Conservation (phyloP, 2,113 vertebrate species). For the Sceloporus undulatus region DNA sequence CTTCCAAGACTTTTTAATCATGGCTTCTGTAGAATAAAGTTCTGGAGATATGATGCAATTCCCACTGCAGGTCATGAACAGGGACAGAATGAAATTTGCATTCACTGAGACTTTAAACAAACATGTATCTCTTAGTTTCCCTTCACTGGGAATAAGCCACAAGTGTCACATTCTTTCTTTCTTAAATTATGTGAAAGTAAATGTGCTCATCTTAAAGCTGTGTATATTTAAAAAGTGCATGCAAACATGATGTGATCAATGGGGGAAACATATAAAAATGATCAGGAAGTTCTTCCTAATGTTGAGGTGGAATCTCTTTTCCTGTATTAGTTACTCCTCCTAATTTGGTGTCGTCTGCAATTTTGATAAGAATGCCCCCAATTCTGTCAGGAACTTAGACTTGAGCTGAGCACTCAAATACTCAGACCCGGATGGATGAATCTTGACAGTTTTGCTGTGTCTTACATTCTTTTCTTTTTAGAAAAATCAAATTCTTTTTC, state of each 20-base stretch:
- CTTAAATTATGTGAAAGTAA: background rate
- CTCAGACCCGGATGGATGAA: no score
- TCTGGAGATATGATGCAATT: background rate
- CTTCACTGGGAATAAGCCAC: background rate
- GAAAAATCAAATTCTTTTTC: no score
- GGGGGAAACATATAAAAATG: background rate
- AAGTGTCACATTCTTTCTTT: background rate
- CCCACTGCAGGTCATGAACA: background rate
- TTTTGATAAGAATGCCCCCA: no score
- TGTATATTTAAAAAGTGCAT: background rate
- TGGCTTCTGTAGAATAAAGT: constrained; percentile 4
- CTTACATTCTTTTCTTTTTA: no score
- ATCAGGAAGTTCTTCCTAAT: no score
- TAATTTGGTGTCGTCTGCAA: no score
- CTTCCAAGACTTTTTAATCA: constrained; percentile 20
- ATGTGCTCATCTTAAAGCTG: background rate
- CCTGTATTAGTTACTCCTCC: no score
- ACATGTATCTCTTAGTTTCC: background rate
- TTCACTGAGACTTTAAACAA: background rate
- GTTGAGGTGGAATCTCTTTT: no score
- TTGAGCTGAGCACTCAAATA: no score
- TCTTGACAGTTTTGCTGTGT: no score
- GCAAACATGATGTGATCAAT: background rate
- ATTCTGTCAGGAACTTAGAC: no score
- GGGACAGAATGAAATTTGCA: background rate